Base-by-base conservation (phyloP, 2,888 invertebrate species). In the Marasmarcha lunaedactyla region DNA sequence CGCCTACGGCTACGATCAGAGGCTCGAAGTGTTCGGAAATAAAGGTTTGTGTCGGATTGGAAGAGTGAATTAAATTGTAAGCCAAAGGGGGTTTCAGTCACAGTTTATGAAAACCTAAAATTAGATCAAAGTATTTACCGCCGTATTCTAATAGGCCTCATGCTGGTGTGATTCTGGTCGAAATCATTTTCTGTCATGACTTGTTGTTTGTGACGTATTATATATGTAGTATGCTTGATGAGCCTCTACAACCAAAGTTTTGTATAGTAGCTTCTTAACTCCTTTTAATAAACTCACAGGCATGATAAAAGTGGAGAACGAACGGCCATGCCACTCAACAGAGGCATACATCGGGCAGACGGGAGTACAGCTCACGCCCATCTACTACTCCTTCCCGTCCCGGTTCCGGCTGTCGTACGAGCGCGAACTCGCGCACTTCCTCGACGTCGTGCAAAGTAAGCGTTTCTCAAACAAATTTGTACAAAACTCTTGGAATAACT, bases 1-100 rank as follows among this genome's bases (percentile, higher is more conserved):
- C 25, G 66, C 68, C 9, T 89, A 88, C 51, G 90, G 90, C 1
- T 90, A 90, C 50, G 90, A 90, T 47, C 89, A 90, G 59, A 77
- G 90, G 45, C 55, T 90, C 0, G 90, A 91, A 70, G 87, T 83
- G 7, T 88, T 88, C 47, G 89, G 88, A 35, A 74, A 84, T 12
- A 85, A 84, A 51, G 88, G 88, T 46, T 72, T 41, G n/a, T n/a
- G n/a, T n/a, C n/a, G n/a, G n/a, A 15, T 20, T 13, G 35, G 7
- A 26, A 9, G 27, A 9, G 10, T n/a, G n/a, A n/a, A n/a, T n/a
- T n/a, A n/a, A n/a, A n/a, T n/a, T n/a, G n/a, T n/a, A n/a, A n/a
- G n/a, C n/a, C n/a, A n/a, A n/a, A n/a, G n/a, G n/a, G n/a, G n/a
- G n/a, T n/a, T n/a, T n/a, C n/a, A n/a, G n/a, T n/a, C n/a, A n/a